Evolutionary conservation across 2,113 vertebrate species (phyloP).

Genomic region (Spea multiplicata): DNA sequence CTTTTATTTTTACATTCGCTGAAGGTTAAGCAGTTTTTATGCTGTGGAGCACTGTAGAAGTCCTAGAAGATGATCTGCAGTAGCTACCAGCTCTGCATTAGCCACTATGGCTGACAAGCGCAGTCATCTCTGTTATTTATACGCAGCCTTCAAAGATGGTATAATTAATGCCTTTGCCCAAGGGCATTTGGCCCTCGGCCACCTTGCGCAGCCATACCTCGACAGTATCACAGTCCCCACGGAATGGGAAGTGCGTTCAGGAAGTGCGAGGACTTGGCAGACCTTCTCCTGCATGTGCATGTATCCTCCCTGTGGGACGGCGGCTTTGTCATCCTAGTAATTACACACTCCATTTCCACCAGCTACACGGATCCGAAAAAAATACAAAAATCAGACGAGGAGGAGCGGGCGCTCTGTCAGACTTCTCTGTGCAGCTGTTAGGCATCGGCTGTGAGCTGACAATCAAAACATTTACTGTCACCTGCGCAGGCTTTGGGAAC

Average conservation of each 20-base stretch:
- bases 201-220: background rate
- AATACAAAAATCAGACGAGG: background rate
- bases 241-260: background rate
- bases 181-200: background rate
- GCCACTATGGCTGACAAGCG: background rate
- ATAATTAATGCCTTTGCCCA: background rate
- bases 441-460: constrained; percentile 4
- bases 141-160: background rate
- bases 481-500: background rate
- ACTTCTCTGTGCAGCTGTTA: background rate
- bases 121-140: background rate
- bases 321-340: constrained; percentile 11
- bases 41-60: too few species aligned
- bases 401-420: background rate
- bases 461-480: constrained; percentile 6
- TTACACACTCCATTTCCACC: constrained; percentile 26
- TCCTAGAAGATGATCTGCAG: background rate
- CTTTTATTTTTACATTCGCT: too few species aligned
- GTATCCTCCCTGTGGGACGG: constrained; percentile 25
- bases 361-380: background rate
- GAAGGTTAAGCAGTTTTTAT: too few species aligned
- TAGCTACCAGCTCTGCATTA: background rate
- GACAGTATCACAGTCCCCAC: background rate
- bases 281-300: constrained; percentile 10
- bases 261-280: constrained; percentile 4